Percentiles rank a stretch among this genome's conserved stretches.
Conservation (phyloP, 2,797 vertebrate genomes). For the Hydrocynus forskahlii region DNA sequence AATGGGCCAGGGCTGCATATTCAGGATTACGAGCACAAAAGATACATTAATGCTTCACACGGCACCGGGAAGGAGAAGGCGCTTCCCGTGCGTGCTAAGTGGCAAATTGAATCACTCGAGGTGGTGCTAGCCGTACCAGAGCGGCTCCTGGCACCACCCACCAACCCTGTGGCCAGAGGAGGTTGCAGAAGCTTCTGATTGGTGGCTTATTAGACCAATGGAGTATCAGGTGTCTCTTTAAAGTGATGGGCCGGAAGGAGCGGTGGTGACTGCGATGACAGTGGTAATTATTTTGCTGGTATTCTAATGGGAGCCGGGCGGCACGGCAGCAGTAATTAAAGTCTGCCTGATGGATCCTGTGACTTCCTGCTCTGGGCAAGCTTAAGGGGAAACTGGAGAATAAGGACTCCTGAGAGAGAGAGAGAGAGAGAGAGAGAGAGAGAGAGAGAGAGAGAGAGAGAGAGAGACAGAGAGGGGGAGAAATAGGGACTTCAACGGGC, state of each 20-base stretch:
- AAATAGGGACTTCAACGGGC: constrained; percentile 27
- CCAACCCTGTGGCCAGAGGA: constrained; percentile 31
- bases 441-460: too few species aligned
- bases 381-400: constrained; percentile 54
- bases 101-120: constrained; percentile 57
- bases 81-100: constrained; percentile 44
- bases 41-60: constrained; percentile 57
- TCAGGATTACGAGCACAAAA: constrained; percentile 53
- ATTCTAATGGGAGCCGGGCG: constrained; percentile 70
- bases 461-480: too few species aligned
- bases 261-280: constrained; percentile 65
- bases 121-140: constrained; percentile 40
- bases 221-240: constrained; percentile 70
- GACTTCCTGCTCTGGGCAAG: constrained; percentile 71
- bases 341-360: constrained; percentile 73
- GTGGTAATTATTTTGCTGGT: constrained; percentile 77
- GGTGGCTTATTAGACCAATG: constrained; percentile 49
- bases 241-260: constrained; percentile 74
- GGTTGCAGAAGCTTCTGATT: constrained; percentile 33
- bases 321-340: constrained; percentile 78
- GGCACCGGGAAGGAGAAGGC: constrained; percentile 38
- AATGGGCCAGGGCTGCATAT: constrained; percentile 54
- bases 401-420: constrained; percentile 48
- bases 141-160: constrained; percentile 36
- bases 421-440: too few species aligned